Evolutionary conservation across 2,797 vertebrate genomes (phyloP), one percentile per base, ranked within the genome.

Genomic region (Vultur gryphus): DNA sequence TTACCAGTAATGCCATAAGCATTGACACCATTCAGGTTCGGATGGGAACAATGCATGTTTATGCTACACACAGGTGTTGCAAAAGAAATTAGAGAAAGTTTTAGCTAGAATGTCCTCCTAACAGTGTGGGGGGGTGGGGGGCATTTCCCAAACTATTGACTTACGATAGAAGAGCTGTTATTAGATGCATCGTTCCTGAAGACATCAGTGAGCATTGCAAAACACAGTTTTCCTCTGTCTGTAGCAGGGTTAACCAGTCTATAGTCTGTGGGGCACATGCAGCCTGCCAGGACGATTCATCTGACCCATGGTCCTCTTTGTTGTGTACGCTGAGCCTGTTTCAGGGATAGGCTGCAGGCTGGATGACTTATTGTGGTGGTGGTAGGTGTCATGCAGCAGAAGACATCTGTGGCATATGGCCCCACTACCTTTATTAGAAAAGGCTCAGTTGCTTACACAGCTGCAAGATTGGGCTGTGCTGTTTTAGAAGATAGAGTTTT

Each of bases 51-150:
- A 11, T 31, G n/a, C 28, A 2, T 13, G 6, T 64, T 79, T 46
- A 5, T 57, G 44, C 54, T 55, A 0, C 16, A 18, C 10, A 21
- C 9, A 44, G 25, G 13, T 66, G 31, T 51, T 51, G 13, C 33
- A 87, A 51, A 66, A 87, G 18, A 28, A 70, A 61, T 33, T 4
- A 8, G 20, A 28, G 29, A 21, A 65, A 33, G 4, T 26, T 94
- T 77, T 52, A 52, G 11, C 39, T 41, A 4, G 1, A 81, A 37
- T 3, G 1, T 35, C 16, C 21, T 39, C 21, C 37, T 58, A 11
- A 48, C 1, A 1, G 8, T 29, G 14, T 17, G 12, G 8, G 23
- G 5, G 23, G 12, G 9, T 20, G 5, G 23, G 3, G 20, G 16
- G 9, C 6, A 26, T n/a, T 65, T 84, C n/a, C 29, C 43, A 58